phyloP scores from a whole-genome alignment of 2,113 vertebrate genomes.

The Apodemus speciosus region DNA sequence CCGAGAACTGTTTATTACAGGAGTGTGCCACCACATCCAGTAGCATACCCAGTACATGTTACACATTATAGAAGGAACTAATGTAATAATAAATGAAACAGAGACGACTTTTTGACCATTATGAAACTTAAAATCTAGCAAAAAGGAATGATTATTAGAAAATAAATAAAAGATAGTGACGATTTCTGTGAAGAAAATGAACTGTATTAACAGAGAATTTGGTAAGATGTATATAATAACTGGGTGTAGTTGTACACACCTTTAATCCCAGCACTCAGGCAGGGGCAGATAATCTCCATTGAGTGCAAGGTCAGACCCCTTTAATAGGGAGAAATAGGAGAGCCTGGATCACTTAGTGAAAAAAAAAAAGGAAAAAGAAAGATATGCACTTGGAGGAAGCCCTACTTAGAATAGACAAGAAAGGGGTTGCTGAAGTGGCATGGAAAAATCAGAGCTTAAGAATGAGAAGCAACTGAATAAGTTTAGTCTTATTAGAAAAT shows the following conservation, averaged over 20 bases:
- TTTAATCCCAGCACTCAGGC: neutral
- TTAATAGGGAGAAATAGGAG: neutral
- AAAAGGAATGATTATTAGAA: neutral
- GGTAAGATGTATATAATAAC: neutral
- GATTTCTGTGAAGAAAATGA: neutral
- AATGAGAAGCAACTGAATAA: neutral
- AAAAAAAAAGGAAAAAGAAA: no score
- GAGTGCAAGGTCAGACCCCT: neutral
- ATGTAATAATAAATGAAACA: neutral
- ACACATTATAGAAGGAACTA: neutral
- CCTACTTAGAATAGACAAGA: neutral
- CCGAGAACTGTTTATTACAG: neutral
- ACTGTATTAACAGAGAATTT: neutral
- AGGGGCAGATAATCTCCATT: neutral
- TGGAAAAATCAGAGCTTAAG: neutral
- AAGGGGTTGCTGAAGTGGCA: neutral
- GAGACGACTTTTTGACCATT: neutral
- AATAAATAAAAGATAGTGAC: neutral
- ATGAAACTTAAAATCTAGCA: neutral
- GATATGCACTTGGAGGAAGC: neutral
- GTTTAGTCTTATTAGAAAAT: no score
- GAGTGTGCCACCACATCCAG: neutral
- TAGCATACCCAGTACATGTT: neutral
- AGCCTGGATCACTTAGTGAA: neutral
- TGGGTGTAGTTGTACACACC: neutral